Conservation (phyloP, 2,797 vertebrate genomes). For the Pampus argenteus region DNA sequence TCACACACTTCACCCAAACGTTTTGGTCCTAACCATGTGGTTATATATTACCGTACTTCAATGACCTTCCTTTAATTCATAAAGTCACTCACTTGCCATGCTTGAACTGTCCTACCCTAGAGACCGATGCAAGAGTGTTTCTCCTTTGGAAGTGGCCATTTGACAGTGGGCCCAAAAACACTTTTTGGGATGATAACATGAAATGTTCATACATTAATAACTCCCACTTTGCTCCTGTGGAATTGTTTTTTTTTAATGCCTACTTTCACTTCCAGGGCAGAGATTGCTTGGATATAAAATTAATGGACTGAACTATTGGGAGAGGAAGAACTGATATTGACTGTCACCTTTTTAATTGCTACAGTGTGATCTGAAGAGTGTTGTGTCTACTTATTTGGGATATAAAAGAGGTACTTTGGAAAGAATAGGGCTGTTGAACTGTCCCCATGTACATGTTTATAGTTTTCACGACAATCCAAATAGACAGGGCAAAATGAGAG, state of each 20-base stretch:
- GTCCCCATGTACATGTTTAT: constrained; percentile 69
- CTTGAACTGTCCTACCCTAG: constrained; percentile 75
- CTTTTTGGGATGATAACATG: constrained; percentile 74
- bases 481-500: constrained; percentile 74
- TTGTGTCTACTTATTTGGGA: constrained; percentile 72
- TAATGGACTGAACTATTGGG: constrained; percentile 67
- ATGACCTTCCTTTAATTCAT: constrained; percentile 72
- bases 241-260: constrained; percentile 69
- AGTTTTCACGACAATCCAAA: constrained; percentile 87
- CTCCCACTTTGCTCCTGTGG: constrained; percentile 74
- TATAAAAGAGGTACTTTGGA: constrained; percentile 79
- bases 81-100: constrained; percentile 73
- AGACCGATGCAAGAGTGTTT: constrained; percentile 79
- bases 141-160: constrained; percentile 64
- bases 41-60: constrained; percentile 73
- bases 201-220: constrained; percentile 59
- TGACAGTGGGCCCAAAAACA: constrained; percentile 63
- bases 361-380: constrained; percentile 63
- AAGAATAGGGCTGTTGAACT: constrained; percentile 73
- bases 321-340: constrained; percentile 60
- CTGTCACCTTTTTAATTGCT: constrained; percentile 67
- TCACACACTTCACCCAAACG: constrained; percentile 61
- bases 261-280: constrained; percentile 67
- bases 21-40: constrained; percentile 79
- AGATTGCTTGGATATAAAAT: constrained; percentile 57